Base-by-base conservation (phyloP, 2,797 vertebrate species). In the Dendrocincla fuliginosa region DNA sequence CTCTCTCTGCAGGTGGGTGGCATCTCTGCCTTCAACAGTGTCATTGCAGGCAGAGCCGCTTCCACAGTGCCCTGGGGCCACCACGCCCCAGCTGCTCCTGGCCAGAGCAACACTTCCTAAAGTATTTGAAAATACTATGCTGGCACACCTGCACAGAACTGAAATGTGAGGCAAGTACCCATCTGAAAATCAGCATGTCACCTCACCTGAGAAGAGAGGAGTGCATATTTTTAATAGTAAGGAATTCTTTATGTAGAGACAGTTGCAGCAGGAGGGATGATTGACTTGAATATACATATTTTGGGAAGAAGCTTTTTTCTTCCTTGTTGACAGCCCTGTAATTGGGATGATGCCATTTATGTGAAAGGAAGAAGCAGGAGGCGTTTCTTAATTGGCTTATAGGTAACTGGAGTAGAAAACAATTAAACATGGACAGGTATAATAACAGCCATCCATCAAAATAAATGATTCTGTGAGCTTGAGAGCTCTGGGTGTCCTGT, bases 371-470 rank as follows among this genome's bases (percentile, higher is more conserved):
- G 70, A 87, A 92, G 70, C 88, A 89, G 70, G 77, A 82, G 79
- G 49, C 1, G 0, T 74, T 89, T 94, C 64, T 49, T 94, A 92
- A 96, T 87, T 95, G 60, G 70, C 24, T 92, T 82, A 50, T 49
- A 60, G 52, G 71, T 89, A 94, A 90, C 52, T 67, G 49, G 67
- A 94, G 52, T 71, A 90, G 92, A 94, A 95, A 96, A 93, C 88
- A 92, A 90, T 94, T 95, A 94, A 95, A 84, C n/a, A 35, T 10
- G 14, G 90, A 42, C 63, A 89, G 63, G 32, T 70, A 24, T 90
- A 94, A 90, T 89, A 87, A 84, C 86, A 90, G 13, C 49, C 63
- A 87, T 93, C 81, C 82, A 92, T 92, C 88, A 93, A 85, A 96
- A 90, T 53, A 77, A 95, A 93, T 73, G 25, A 47, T 28, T 87